These are phyloP conservation scores for Epirrhoe alternata DNA, from an alignment of 2,888 invertebrate genomes.

Conservation along the genomic window DNA sequence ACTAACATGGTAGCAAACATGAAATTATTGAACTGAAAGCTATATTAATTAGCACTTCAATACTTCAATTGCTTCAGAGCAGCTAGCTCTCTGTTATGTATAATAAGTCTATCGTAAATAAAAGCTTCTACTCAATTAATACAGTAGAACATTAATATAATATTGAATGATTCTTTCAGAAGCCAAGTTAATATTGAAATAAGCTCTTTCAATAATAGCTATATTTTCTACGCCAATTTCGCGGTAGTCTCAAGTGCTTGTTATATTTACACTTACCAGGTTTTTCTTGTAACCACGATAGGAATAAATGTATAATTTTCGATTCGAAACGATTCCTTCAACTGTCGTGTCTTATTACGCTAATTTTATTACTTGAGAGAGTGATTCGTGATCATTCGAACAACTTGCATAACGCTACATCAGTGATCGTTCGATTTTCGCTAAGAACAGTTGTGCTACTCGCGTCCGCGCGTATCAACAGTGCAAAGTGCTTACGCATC, in stretches of 20 bases:
- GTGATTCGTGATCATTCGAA: slow-evolving; percentile 18
- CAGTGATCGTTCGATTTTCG: no score
- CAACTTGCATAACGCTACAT: slow-evolving; percentile 15
- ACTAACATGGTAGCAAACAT: neutral
- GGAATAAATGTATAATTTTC: slow-evolving; percentile 13
- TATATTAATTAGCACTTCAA: no score
- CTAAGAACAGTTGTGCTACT: no score
- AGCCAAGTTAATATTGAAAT: neutral
- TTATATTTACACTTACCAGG: neutral
- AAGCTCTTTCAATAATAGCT: neutral
- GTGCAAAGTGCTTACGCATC: no score
- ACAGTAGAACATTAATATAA: no score
- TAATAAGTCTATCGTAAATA: no score
- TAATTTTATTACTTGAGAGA: slow-evolving; percentile 20
- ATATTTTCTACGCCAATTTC: neutral
- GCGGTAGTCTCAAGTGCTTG: neutral
- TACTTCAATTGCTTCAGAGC: no score
- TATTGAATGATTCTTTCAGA: no score
- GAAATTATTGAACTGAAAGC: no score
- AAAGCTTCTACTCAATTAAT: no score
- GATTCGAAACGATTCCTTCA: slow-evolving; percentile 21
- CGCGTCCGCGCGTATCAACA: no score
- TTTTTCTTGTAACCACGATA: neutral
- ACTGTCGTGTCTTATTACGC: slow-evolving; percentile 27
- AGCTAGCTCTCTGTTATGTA: no score